Evolutionary conservation across 2,113 vertebrate species (phyloP).

Genomic region (Callipepla squamata): DNA sequence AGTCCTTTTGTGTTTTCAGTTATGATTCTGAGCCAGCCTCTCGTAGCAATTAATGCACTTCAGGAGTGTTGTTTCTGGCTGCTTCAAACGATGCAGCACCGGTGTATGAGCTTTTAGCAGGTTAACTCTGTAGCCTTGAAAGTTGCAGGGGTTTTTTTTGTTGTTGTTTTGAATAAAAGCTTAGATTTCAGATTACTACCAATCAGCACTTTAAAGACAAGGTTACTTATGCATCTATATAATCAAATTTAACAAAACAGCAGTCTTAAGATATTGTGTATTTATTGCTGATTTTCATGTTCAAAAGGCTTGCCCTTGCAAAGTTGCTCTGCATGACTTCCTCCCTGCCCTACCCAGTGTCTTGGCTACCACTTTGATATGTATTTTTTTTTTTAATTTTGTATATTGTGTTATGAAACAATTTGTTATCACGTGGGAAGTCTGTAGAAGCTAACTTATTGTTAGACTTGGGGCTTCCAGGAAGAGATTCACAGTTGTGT

Average conservation of each 20-base stretch:
- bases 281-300: background rate
- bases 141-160: background rate
- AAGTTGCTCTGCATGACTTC: background rate
- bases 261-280: background rate
- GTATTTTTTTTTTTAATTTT: background rate
- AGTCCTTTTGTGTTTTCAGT: background rate
- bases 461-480: background rate
- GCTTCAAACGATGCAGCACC: background rate
- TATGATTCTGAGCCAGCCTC: background rate
- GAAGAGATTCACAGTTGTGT: background rate
- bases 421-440: background rate
- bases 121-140: background rate
- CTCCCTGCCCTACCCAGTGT: background rate
- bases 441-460: background rate
- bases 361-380: background rate
- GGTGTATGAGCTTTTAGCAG: background rate
- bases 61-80: background rate
- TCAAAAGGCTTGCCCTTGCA: background rate
- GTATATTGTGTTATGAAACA: background rate
- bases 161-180: background rate
- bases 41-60: background rate
- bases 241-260: background rate
- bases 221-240: background rate
- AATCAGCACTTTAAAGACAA: background rate
- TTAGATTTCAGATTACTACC: background rate